Conservation (phyloP, 2,888 invertebrate species). For the Copidosoma aretas region DNA sequence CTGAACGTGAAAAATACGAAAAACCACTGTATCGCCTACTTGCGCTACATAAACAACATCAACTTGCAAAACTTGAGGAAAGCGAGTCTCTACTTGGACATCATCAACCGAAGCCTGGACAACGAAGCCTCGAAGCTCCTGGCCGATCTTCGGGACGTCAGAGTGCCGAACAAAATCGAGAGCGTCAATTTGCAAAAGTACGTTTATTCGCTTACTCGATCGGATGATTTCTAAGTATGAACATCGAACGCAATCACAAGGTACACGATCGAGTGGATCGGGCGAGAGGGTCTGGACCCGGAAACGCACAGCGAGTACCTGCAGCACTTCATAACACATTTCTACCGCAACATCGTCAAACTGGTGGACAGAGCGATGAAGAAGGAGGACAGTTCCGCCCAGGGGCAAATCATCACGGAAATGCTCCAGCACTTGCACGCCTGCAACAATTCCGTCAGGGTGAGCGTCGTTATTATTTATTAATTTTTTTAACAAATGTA, state of each 20-base stretch:
- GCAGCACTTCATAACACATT: constrained; percentile 92
- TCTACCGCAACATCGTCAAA: constrained; percentile 90
- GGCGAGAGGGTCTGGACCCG: constrained; percentile 89
- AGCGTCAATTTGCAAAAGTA: constrained; percentile 88
- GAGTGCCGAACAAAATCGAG: constrained; percentile 88
- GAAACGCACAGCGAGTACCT: constrained; percentile 94
- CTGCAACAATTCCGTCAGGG: constrained; percentile 90
- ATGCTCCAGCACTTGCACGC: constrained; percentile 94
- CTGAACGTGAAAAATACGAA: constrained; percentile 92
- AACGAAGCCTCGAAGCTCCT: constrained; percentile 90
- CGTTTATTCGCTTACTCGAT: too few species aligned
- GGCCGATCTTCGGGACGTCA: constrained; percentile 86
- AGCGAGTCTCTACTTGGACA: constrained; percentile 94
- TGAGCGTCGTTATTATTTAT: constrained; percentile 47
- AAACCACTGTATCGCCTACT: constrained; percentile 94
- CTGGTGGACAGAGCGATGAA: constrained; percentile 94
- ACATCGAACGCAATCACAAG: too few species aligned
- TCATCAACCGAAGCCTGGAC: constrained; percentile 89
- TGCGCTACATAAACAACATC: constrained; percentile 95
- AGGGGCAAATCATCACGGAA: constrained; percentile 92
- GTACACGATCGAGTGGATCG: constrained; percentile 96
- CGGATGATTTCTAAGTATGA: too few species aligned
- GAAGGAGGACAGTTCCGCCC: constrained; percentile 92
- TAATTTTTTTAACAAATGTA: too few species aligned
- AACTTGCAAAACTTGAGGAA: constrained; percentile 93